phyloP scores from a whole-genome alignment of 2,797 vertebrate genomes.

The Ictinia mississippiensis region DNA sequence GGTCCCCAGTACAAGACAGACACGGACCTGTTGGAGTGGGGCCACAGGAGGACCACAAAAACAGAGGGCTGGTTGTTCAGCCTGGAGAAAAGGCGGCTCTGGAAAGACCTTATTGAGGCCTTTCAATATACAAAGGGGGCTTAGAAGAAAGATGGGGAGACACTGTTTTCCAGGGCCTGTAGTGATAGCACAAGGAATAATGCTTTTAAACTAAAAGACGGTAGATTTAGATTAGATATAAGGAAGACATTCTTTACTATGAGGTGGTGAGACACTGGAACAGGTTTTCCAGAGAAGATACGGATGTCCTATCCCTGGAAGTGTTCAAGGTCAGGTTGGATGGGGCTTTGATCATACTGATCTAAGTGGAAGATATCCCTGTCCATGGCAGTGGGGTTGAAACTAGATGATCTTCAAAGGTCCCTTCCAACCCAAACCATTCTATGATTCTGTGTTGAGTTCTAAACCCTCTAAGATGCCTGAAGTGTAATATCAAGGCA shows the following conservation, averaged over 20 bases:
- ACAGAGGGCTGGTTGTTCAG: not conserved
- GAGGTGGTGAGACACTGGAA: not conserved
- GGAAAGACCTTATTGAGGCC: not conserved
- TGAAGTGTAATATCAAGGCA: not conserved
- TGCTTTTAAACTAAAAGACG: not conserved
- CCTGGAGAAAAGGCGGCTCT: not conserved
- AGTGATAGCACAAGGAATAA: not conserved
- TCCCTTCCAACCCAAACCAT: not conserved
- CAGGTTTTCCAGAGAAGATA: not conserved
- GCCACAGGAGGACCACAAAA: not conserved
- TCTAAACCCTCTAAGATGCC: not conserved
- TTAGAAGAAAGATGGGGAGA: not conserved
- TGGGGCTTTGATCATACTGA: not conserved
- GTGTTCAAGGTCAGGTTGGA: not conserved
- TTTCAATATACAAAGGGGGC: accelerated
- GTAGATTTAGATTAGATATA: not conserved
- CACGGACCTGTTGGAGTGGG: not conserved
- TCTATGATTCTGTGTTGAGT: not conserved
- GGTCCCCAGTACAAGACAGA: not conserved
- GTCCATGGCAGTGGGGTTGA: accelerated
- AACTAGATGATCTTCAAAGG: not conserved
- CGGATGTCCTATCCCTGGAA: not conserved
- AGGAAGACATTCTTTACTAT: not conserved
- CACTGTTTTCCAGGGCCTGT: not conserved
- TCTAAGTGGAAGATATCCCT: not conserved